A percentile compares a stretch with the other conserved stretches of the same genome.
Conservation (phyloP, 2,113 vertebrate species). For the Pandion haliaetus region DNA sequence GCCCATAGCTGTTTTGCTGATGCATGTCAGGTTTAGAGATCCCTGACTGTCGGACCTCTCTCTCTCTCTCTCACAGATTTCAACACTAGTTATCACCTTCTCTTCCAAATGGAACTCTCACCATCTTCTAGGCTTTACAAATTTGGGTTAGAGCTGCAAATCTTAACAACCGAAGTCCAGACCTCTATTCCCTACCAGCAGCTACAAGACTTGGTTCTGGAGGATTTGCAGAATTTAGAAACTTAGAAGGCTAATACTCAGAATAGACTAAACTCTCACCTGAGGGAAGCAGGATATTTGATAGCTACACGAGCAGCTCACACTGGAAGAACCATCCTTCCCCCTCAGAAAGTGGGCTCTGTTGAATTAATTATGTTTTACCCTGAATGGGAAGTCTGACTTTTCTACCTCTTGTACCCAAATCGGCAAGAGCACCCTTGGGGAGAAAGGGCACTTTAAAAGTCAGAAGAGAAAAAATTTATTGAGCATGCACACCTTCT, state of each 20-base stretch:
- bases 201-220: background rate
- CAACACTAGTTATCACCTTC: no score
- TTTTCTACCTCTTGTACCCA: background rate
- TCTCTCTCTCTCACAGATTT: background rate
- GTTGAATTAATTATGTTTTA: background rate
- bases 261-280: background rate
- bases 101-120: background rate
- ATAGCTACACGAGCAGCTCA: background rate
- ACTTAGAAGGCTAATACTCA: background rate
- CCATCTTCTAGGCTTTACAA: background rate
- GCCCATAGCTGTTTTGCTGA: fast-evolving
- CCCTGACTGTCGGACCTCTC: background rate
- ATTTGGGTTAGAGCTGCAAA: background rate
- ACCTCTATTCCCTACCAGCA: background rate
- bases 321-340: background rate
- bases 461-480: background rate
- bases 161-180: background rate
- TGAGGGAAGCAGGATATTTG: background rate
- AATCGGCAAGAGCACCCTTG: fast-evolving
- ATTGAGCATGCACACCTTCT: background rate
- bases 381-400: background rate
- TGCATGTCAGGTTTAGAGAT: fast-evolving
- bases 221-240: background rate
- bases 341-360: background rate
- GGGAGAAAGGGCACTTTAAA: background rate